Conservation (phyloP, 2,888 invertebrate genomes). For the Blastobasis lacticolella region DNA sequence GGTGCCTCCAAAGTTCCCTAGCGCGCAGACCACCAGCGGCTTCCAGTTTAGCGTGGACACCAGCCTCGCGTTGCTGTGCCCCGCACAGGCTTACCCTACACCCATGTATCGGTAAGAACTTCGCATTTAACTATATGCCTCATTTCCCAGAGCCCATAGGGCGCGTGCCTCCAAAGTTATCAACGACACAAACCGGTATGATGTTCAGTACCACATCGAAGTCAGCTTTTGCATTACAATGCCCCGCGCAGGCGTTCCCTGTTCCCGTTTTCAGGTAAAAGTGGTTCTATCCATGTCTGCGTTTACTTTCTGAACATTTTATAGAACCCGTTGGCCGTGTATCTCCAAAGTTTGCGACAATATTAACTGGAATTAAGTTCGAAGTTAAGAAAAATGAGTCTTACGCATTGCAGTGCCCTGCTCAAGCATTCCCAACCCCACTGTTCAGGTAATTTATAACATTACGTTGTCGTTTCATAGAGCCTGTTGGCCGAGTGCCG, state of each 20-base stretch:
- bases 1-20: slow-evolving; percentile 78
- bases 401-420: slow-evolving; percentile 76
- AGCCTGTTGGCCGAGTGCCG: slow-evolving; percentile 79
- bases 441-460: slow-evolving; percentile 64
- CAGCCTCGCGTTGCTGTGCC: slow-evolving; percentile 77
- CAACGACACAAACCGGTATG: slow-evolving; percentile 62
- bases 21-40: slow-evolving; percentile 75
- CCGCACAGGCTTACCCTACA: slow-evolving; percentile 82
- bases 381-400: slow-evolving; percentile 62
- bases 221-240: slow-evolving; percentile 74
- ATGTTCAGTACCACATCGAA: slow-evolving; percentile 74
- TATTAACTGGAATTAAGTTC: slow-evolving; percentile 70
- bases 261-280: slow-evolving; percentile 66
- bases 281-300: slow-evolving; percentile 17
- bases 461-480: slow-evolving; percentile 51
- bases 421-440: slow-evolving; percentile 77
- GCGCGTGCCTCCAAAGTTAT: slow-evolving; percentile 59
- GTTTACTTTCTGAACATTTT: slow-evolving; percentile 27
- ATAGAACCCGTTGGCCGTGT: slow-evolving; percentile 57
- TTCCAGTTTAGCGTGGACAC: slow-evolving; percentile 71
- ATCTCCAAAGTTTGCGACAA: slow-evolving; percentile 74
- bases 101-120: slow-evolving; percentile 80
- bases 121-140: slow-evolving; percentile 42
- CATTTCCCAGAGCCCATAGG: slow-evolving; percentile 60
- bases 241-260: slow-evolving; percentile 81